Evolutionary conservation across 64 coral and sea anemone species (phyloP).

Genomic region (Montipora sp.): DNA sequence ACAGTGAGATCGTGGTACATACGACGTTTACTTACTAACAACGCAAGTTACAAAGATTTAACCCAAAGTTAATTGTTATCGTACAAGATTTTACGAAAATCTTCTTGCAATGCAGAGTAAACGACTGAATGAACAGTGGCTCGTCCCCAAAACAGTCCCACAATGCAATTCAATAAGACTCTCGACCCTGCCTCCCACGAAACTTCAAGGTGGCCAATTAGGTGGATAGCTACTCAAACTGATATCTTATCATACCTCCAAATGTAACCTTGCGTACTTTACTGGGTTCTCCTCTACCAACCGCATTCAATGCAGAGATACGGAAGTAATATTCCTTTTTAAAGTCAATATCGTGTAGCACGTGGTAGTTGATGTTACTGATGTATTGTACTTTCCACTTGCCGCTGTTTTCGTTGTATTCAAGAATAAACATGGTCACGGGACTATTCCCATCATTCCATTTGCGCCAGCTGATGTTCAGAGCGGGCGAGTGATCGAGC

Average conservation of each 20-base stretch:
- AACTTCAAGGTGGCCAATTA: too few species aligned
- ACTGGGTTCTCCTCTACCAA: constrained; percentile 38
- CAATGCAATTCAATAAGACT: too few species aligned
- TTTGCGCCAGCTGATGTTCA: constrained; percentile 54
- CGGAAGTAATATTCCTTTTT: constrained; percentile 61
- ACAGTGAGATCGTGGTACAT: too few species aligned
- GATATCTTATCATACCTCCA: constrained; percentile 10
- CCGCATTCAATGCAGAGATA: constrained; percentile 62
- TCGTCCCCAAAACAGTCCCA: too few species aligned
- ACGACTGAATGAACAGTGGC: too few species aligned
- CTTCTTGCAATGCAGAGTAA: too few species aligned
- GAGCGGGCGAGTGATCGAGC: not conserved
- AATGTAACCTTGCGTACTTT: constrained; percentile 47
- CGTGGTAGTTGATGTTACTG: constrained; percentile 23
- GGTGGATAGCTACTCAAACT: too few species aligned
- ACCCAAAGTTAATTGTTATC: too few species aligned
- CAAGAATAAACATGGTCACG: constrained; percentile 72
- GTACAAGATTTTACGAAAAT: too few species aligned
- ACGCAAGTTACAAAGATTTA: too few species aligned
- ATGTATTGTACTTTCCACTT: constrained; percentile 51
- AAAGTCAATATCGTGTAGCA: constrained; percentile 53
- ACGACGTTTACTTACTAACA: too few species aligned
- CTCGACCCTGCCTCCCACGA: too few species aligned
- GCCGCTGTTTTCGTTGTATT: constrained; percentile 36
- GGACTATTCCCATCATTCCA: constrained; percentile 64